These are phyloP conservation scores for Rhegmatorhina hoffmannsi DNA, from an alignment of 2,113 vertebrate species.

Conservation along the genomic window DNA sequence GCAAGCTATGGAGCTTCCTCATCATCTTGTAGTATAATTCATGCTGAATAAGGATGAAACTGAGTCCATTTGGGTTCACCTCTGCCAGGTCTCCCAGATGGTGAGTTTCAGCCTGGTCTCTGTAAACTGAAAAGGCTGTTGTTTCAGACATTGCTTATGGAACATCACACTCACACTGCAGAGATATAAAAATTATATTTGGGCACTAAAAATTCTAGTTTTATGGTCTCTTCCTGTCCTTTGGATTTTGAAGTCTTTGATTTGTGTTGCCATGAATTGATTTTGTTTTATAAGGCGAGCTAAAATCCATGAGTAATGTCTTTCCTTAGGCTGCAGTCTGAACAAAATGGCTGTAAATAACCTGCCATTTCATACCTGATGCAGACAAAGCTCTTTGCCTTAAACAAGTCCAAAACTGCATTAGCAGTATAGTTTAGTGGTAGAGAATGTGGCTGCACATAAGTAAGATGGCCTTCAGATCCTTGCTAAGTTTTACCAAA, in stretches of 20 bases:
- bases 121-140: not conserved
- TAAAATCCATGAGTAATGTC: not conserved
- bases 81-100: not conserved
- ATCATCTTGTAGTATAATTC: not conserved
- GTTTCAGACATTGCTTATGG: not conserved
- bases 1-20: not conserved
- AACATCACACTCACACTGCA: not conserved
- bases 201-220: not conserved
- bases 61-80: not conserved
- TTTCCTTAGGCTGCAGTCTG: not conserved
- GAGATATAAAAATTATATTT: not conserved
- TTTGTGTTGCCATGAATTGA: not conserved
- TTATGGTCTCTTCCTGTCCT: not conserved
- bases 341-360: not conserved
- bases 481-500: not conserved
- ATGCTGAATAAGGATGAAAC: not conserved
- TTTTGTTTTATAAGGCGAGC: not conserved
- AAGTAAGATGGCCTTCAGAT: not conserved
- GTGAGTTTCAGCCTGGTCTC: not conserved
- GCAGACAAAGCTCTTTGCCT: not conserved
- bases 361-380: not conserved
- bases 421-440: not conserved
- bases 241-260: not conserved
- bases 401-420: not conserved
- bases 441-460: not conserved